These are phyloP conservation scores for Pollenia griseotomentosa DNA, from an alignment of 2,888 invertebrate species.

Conservation along the genomic window DNA sequence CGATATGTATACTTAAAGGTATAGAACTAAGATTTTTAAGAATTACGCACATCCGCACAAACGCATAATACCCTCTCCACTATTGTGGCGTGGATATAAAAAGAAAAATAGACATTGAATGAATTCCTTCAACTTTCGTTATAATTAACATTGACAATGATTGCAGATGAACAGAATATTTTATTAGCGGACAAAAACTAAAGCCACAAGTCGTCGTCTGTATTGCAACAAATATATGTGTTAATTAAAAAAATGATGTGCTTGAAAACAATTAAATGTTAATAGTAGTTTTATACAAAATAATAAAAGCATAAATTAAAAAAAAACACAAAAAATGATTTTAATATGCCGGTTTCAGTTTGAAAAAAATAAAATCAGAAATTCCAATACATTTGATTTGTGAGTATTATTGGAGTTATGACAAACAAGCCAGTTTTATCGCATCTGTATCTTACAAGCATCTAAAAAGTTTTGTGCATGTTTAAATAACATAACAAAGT, in stretches of 20 bases:
- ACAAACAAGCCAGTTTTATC: background rate
- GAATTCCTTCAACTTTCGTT: background rate
- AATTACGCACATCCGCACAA: too few relatives aligned
- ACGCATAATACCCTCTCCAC: too few relatives aligned
- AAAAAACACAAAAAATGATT: conserved; percentile 21
- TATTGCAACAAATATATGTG: background rate
- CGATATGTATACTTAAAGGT: too few relatives aligned
- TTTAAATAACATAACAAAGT: background rate
- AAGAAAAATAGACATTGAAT: background rate
- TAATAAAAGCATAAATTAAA: background rate
- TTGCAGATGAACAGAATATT: background rate
- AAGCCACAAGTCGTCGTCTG: background rate
- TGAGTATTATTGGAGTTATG: background rate
- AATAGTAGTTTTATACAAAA: conserved; percentile 1
- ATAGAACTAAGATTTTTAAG: too few relatives aligned
- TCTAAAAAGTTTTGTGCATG: background rate
- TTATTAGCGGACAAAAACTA: background rate
- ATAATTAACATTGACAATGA: background rate
- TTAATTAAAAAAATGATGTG: background rate
- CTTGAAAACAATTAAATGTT: conserved; percentile 28
- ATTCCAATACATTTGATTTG: conserved; percentile 3
- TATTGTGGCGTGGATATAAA: too few relatives aligned
- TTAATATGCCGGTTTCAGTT: conserved; percentile 13
- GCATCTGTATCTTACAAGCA: background rate
- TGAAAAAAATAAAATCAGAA: conserved; percentile 16